phyloP scores from a whole-genome alignment of 2,797 vertebrate species.

The Buphagus erythrorhynchus region DNA sequence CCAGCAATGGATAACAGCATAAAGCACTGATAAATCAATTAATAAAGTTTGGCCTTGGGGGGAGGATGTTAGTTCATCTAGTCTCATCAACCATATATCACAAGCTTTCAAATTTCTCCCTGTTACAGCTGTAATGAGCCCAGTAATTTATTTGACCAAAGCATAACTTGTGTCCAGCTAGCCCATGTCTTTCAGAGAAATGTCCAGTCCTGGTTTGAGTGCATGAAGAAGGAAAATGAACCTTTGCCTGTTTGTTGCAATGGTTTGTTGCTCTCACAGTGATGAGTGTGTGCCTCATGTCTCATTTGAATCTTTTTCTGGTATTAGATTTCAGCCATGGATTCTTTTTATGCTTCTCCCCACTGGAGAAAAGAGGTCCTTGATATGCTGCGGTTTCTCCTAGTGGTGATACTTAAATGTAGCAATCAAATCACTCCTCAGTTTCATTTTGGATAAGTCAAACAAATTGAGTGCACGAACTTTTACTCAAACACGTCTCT shows the following conservation, averaged over 20 bases:
- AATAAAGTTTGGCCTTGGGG: background rate
- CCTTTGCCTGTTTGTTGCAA: background rate
- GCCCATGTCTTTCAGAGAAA: background rate
- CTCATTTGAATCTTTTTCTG: background rate
- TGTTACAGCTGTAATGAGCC: background rate
- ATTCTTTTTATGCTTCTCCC: background rate
- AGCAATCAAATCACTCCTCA: background rate
- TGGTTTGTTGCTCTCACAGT: background rate
- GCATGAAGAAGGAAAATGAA: background rate
- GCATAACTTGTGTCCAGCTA: background rate
- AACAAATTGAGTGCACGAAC: background rate
- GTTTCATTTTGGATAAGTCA: background rate
- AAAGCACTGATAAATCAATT: slow-evolving; percentile 21
- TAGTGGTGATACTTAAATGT: background rate
- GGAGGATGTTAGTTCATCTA: background rate
- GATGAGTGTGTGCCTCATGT: background rate
- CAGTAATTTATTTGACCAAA: background rate
- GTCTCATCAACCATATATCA: background rate
- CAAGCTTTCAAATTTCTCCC: background rate
- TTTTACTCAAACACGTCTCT: background rate
- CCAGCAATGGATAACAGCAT: background rate
- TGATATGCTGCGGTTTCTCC: background rate
- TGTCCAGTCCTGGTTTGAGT: background rate
- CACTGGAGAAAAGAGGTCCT: background rate
- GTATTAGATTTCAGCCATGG: background rate